Base-by-base conservation (phyloP, 2,113 vertebrate species). In the Sisor rabdophorus region DNA sequence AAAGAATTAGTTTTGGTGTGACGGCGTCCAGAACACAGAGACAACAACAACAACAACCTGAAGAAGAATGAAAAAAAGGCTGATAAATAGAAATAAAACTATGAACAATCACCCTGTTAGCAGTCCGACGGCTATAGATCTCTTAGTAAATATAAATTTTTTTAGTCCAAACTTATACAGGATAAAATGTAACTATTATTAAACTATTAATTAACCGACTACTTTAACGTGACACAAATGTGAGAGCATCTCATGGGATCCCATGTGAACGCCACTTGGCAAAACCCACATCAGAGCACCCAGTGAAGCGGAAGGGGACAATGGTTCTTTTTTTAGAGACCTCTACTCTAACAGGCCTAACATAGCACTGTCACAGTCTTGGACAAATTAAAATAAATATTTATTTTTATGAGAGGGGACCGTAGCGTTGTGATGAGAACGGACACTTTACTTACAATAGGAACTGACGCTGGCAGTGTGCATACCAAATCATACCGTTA, bases 291-390 rank as follows among this genome's bases (percentile, higher is more conserved):
- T 92, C 88, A 89, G 82, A 82, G 70, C 79, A 86, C 61, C 77
- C 88, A 88, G 78, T 86, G 84, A 86, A 85, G 86, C 85, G 85
- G 85, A 89, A 90, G 87, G n/a, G 89, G 88, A 89, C 90, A 87
- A 86, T 84, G 83, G 70, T 83, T 83, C 77, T 75, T 88, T 85
- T 63, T 28, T 17, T 36, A 78, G 79, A 65, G 85, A 83, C 83
- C 76, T 85, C 84, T 89, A 85, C 84, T 82, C 86, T 84, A n/a
- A n/a, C n/a, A 83, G 80, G 63, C 88, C 88, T 82, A 86, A 63
- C 20, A 79, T 80, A 88, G 55, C 75, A 1, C 78, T 82, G 60
- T 73, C 71, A 24, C 75, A 63, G 71, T 40, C 60, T 73, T 69
- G 44, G 53, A 61, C 68, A 59, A 60, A 69, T 70, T 77, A 75